These are phyloP conservation scores for Glaucidium brasilianum DNA, from an alignment of 2,113 vertebrate species.

Conservation along the genomic window DNA sequence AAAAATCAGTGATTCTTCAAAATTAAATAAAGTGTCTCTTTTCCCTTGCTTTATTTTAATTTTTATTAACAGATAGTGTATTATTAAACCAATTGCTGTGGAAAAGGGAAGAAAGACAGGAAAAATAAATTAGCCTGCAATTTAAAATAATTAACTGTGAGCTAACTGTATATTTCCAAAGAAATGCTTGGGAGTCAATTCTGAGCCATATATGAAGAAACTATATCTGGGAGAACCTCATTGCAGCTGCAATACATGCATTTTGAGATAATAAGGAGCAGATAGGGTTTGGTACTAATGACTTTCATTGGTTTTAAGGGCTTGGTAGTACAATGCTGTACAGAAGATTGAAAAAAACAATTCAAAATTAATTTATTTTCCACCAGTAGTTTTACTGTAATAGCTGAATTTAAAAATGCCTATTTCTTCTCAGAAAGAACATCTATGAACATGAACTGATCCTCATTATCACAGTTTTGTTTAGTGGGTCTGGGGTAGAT, in stretches of 20 bases:
- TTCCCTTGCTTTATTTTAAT: not conserved
- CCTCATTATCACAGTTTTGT: not conserved
- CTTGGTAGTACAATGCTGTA: not conserved
- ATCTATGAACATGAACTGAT: not conserved
- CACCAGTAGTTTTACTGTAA: not conserved
- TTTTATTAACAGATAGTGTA: not conserved
- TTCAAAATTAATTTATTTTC: not conserved
- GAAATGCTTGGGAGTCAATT: not conserved
- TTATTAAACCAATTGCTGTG: not conserved
- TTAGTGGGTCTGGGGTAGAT: not conserved
- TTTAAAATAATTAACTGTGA: conserved; percentile 11
- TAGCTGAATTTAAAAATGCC: not conserved
- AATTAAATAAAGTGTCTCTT: not conserved
- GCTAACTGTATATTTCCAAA: not conserved
- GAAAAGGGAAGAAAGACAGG: not conserved
- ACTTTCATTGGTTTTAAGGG: not conserved
- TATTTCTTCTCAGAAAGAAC: not conserved
- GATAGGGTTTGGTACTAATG: not conserved
- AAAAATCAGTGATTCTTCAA: not conserved
- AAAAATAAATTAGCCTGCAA: not conserved
- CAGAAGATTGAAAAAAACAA: not conserved
- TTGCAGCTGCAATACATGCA: not conserved
- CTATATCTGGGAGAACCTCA: not conserved
- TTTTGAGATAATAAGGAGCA: not conserved
- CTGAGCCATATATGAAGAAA: not conserved